Evolutionary conservation across 2,888 invertebrate species (phyloP), one percentile per base, ranked within the genome.

Genomic region (Nemurella pictetii): DNA sequence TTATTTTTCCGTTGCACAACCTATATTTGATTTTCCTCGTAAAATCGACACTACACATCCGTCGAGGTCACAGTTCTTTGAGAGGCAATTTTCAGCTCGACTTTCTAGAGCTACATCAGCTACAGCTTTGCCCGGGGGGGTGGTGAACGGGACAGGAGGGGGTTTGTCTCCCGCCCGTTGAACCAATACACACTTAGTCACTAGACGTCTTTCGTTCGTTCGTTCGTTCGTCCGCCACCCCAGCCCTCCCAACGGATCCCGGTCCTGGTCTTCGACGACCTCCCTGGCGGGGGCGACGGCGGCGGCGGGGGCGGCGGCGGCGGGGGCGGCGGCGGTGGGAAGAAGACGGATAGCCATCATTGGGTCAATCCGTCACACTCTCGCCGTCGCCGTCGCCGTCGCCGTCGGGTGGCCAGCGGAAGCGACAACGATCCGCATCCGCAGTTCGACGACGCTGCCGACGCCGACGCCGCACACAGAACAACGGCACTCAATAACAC

Each of bases 111-210:
- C 55, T 20, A 55, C 55, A 55, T 32, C 55, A 55, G 20, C 55
- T 25, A 28, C 36, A 25, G 81, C 30, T 29, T 32, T 27, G 81
- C 15, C 3, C 30, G 81, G 26, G 81, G 81, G 26, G 30, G 81
- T 12, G 35, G 81, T 12, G 15, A 32, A 20, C 30, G 35, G 81
- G 26, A 0, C 30, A 12, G 81, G n/a, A 26, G 81, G 81, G 81
- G 81, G 3, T 55, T 55, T 3, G 3, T 29, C 30, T 29, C 82
- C 2, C 7, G 72, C 28, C 82, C 78, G 80, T 35, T 83, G 74
- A 83, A 74, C 83, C 83, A 30, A 74, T 83, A 82, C 35, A 82
- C 82, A 36, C 27, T 82, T 55, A 36, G 28, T 55, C 30, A 82
- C 36, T 29, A 82, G 82, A 36, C 32, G n/a, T 28, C 82, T 32